A percentile compares a stretch with the other conserved stretches of the same genome.
phyloP scores from a whole-genome alignment of 2,797 vertebrate species.

The Coranthus polyacanthus region DNA sequence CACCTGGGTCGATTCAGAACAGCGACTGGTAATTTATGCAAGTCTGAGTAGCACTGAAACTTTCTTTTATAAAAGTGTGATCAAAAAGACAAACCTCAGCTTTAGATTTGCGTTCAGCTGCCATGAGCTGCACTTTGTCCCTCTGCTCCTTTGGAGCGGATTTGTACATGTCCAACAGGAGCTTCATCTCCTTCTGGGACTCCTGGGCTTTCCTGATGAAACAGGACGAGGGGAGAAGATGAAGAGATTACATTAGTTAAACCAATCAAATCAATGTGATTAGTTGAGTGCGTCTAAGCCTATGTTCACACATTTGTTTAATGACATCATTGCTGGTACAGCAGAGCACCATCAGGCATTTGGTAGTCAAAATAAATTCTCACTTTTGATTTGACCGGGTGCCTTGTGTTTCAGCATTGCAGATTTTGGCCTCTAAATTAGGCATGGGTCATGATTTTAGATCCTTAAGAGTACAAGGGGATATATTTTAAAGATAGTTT shows the following conservation, averaged over 20 bases:
- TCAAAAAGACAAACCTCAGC: constrained; percentile 89
- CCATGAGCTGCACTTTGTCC: constrained; percentile 97
- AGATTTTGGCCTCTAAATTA: too few species aligned
- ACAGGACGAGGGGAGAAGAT: background rate
- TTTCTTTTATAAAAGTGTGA: background rate
- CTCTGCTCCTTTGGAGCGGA: constrained; percentile 95
- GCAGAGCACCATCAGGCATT: background rate
- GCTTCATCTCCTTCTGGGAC: constrained; percentile 96
- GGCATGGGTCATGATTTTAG: too few species aligned
- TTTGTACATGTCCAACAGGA: constrained; percentile 96
- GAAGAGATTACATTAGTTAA: background rate
- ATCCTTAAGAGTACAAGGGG: too few species aligned
- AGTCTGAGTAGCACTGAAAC: background rate
- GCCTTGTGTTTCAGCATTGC: background rate
- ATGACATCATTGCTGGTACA: background rate
- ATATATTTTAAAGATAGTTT: too few species aligned
- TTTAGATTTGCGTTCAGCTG: constrained; percentile 94
- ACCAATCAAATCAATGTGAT: background rate
- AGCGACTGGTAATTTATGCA: background rate
- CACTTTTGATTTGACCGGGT: too few species aligned
- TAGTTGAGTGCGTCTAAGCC: background rate
- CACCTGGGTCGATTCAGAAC: constrained; percentile 76
- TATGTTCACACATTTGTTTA: background rate
- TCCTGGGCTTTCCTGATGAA: constrained; percentile 92
- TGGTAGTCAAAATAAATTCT: too few species aligned